Percentiles rank a stretch among this genome's conserved stretches.
phyloP scores from a whole-genome alignment of 2,113 vertebrate genomes.

The Sprattus sprattus region DNA sequence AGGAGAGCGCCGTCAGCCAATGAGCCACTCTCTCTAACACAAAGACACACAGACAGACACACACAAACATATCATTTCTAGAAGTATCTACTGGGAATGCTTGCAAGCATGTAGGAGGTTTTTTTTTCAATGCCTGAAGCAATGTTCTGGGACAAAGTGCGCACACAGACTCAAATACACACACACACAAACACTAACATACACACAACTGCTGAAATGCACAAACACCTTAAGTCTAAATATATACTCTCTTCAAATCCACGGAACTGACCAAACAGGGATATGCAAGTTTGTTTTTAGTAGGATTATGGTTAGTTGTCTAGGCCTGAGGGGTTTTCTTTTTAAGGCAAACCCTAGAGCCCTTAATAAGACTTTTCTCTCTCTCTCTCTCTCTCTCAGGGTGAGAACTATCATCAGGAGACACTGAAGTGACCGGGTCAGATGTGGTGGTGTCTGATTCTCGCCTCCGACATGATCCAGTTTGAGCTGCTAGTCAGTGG shows the following conservation, averaged over 20 bases:
- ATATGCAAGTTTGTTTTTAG: not conserved
- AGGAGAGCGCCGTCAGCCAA: not conserved
- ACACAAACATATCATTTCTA: not conserved
- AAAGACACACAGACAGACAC: not conserved
- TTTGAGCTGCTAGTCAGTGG: not conserved
- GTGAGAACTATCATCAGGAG: not conserved
- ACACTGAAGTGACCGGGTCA: not conserved
- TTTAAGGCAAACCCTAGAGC: not conserved
- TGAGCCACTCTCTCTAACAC: constrained; percentile 12
- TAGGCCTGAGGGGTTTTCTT: not conserved
- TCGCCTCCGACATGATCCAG: not conserved
- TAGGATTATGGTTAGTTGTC: not conserved
- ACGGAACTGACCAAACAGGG: not conserved
- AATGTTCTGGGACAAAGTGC: not conserved
- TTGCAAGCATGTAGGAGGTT: not conserved
- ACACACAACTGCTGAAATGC: not conserved
- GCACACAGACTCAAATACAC: not conserved
- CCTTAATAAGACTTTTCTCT: not conserved
- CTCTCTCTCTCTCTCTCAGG: not conserved
- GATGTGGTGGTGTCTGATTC: not conserved
- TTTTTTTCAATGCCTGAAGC: not conserved
- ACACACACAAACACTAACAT: not conserved
- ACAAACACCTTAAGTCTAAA: not conserved
- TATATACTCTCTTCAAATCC: too few relatives aligned
- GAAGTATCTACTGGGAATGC: not conserved